Percentiles rank a stretch among this genome's conserved stretches.
These are phyloP conservation scores for Drosophila fulvimacula DNA, from an alignment of 2,888 invertebrate genomes.

Conservation along the genomic window DNA sequence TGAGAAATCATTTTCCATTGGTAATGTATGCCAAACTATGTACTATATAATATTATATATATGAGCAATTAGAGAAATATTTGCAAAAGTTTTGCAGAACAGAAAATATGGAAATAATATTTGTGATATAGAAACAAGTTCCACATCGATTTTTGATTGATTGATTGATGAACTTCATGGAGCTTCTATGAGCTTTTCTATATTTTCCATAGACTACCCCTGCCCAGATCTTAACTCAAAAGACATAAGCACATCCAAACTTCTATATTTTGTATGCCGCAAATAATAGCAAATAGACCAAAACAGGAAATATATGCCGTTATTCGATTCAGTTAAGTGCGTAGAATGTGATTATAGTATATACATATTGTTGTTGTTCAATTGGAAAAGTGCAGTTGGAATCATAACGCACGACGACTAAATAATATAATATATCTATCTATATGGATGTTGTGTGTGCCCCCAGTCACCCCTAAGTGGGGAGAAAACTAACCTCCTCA, in stretches of 20 bases:
- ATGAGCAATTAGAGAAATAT: neutral
- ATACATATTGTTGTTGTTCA: slow-evolving; percentile 9
- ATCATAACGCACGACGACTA: neutral
- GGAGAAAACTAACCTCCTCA: slow-evolving; percentile 16
- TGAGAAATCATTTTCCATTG: slow-evolving; percentile 2
- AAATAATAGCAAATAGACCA: neutral
- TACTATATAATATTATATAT: neutral
- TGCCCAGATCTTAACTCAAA: neutral
- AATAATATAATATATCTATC: neutral
- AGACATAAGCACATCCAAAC: too few species aligned
- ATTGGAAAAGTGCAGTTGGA: slow-evolving; percentile 10
- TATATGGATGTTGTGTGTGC: neutral
- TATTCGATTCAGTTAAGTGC: slow-evolving; percentile 4
- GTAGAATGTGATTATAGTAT: neutral
- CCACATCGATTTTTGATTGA: neutral
- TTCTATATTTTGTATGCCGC: too few species aligned
- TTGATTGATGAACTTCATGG: neutral
- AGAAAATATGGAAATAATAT: neutral
- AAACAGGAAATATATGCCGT: slow-evolving; percentile 1
- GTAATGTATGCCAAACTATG: neutral
- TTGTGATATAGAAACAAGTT: neutral
- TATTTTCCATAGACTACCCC: neutral
- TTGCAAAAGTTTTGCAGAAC: neutral
- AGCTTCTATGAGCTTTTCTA: neutral
- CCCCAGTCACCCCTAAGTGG: neutral